Conservation (phyloP, 1,140 invertebrate genomes). For the Habropoda laboriosa region DNA sequence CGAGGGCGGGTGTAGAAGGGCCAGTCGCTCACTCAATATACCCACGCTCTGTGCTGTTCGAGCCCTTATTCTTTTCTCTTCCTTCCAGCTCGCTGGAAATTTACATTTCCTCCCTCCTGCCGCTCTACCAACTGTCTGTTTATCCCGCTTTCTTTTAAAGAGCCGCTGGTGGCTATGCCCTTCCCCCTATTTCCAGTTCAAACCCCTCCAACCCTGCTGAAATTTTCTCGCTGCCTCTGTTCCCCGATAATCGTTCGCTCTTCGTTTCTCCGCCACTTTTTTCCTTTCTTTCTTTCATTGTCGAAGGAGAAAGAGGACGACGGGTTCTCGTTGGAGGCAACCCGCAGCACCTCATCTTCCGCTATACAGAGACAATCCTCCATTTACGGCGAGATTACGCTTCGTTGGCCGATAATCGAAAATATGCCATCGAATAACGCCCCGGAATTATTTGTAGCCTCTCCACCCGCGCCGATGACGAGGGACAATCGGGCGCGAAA, state of each 20-base stretch:
- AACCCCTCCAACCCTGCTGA: constrained; percentile 30
- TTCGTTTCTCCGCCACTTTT: not conserved
- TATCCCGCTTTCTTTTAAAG: constrained; percentile 81
- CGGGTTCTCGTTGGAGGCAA: constrained; percentile 45
- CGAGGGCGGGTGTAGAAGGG: constrained; percentile 59
- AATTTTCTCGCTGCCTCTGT: constrained; percentile 3
- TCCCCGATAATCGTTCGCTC: constrained; percentile 36
- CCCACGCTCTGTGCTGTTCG: constrained; percentile 71
- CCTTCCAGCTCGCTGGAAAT: constrained; percentile 81
- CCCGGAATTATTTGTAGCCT: constrained; percentile 74
- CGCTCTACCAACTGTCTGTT: constrained; percentile 81
- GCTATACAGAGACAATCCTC: constrained; percentile 77
- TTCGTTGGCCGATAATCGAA: constrained; percentile 81
- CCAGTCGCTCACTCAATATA: constrained; percentile 76
- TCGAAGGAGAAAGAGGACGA: constrained; percentile 36
- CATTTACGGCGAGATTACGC: constrained; percentile 80
- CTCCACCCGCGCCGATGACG: constrained; percentile 32
- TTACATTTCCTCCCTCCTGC: constrained; percentile 80
- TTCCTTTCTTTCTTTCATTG: constrained; percentile 47
- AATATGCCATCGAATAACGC: constrained; percentile 79
- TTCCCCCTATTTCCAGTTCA: constrained; percentile 21
- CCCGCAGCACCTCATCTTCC: constrained; percentile 77
- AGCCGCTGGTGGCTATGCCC: constrained; percentile 75
- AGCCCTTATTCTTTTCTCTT: constrained; percentile 81
- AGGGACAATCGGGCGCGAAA: constrained; percentile 63